Evolutionary conservation across 2,797 vertebrate species (phyloP), one percentile per base, ranked within the genome.

Genomic region (Chiloscyllium punctatum): DNA sequence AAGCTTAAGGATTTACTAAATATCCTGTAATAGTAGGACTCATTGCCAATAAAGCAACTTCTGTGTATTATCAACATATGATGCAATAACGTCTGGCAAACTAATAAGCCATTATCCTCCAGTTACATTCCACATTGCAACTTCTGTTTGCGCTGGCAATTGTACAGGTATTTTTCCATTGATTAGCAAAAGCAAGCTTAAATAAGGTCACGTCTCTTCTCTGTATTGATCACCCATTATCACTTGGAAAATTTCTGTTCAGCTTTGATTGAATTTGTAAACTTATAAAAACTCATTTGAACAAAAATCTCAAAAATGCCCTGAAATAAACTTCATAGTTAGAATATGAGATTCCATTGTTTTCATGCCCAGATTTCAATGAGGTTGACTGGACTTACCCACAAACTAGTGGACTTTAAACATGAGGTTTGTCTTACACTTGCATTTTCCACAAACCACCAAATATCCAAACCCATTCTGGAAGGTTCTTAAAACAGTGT

Each of bases 101-200:
- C 68, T 72, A 74, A n/a, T 8, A 53, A 74, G 48, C 13, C 42
- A 30, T 13, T 94, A 74, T 91, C 4, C 15, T 66, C 33, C 88
- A 91, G 57, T 42, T n/a, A 69, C 23, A 68, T 68, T 92, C n/a
- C 33, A n/a, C 37, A 42, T 25, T 92, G 90, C 90, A 92, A 92
- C 25, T 68, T 68, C 62, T 92, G 42, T 92, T 68, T 69, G 90
- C 23, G 0, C 37, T 92, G 21, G 90, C 37, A 42, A 69, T 37
- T 69, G n/a, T 92, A 18, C 66, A 69, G 90, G n/a, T 92, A 69
- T 42, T 69, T 92, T 92, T 69, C 66, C 90, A 42, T 69, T 69
- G 90, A 68, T 66, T 68, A n/a, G n/a, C 16, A 42, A 6, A 68
- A 53, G 33, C 62, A 42, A 8, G 90, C n/a, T 69, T 69, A 92